Base-by-base conservation (phyloP, 1,140 invertebrate species). In the Babylonia areolata region DNA sequence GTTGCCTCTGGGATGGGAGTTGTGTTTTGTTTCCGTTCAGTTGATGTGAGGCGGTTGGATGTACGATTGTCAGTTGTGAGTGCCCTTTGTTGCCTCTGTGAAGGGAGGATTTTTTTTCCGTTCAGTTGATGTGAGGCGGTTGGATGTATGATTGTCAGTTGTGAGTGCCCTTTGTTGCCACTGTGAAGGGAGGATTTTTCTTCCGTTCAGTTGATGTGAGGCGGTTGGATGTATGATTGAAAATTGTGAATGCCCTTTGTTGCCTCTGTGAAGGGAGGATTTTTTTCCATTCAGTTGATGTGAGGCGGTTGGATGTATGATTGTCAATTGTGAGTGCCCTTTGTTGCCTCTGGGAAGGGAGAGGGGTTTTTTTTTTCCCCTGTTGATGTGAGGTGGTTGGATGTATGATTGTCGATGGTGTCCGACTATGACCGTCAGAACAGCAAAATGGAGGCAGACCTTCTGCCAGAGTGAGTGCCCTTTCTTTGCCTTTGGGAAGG, bases 391-490 rank as follows among this genome's bases (percentile, higher is more conserved):
- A 28, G 64, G 23, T 9, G 12, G 28, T 58, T 58, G 5, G 42
- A 46, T 46, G 42, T 46, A 15, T 46, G 42, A 46, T 71, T 71
- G 23, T 9, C 31, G 23, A n/a, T 5, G n/a, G n/a, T n/a, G n/a
- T n/a, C n/a, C n/a, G n/a, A n/a, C n/a, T n/a, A n/a, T n/a, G n/a
- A n/a, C n/a, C n/a, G n/a, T n/a, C n/a, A n/a, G n/a, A n/a, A n/a
- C n/a, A n/a, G n/a, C n/a, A n/a, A n/a, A n/a, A n/a, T n/a, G n/a
- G 33, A 94, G 94, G 88, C 93, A 94, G 81, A 94, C 92, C 12
- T 94, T 94, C 85, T 93, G 93, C 91, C 92, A 94, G 91, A 9
- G 64, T 71, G 64, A 6, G 64, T 46, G 42, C 42, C 15, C 42
- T 46, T 46, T 46, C 31, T 46, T 46, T 46, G 5, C 42, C 42